Evolutionary conservation across 64 coral and sea anemone species (phyloP).

Genomic region (Montipora efflorescens): DNA sequence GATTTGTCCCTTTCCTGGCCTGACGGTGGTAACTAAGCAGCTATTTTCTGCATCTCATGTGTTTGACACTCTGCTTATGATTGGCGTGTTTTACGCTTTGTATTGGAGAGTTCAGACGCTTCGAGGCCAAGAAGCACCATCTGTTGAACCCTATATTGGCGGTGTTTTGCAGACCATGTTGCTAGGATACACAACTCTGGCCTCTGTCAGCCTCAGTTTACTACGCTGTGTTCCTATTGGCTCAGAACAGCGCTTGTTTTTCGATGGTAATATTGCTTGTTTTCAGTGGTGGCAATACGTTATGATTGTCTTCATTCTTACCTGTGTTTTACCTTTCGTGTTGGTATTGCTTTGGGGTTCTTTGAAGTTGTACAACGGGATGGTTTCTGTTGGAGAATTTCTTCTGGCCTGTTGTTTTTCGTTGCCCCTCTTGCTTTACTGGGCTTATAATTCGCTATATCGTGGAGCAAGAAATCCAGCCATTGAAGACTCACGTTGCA

Average conservation of each 20-base stretch:
- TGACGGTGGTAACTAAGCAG: conserved; percentile 69
- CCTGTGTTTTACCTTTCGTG: conserved; percentile 78
- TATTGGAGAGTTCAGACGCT: background rate
- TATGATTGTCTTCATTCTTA: conserved; percentile 36
- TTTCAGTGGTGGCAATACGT: conserved; percentile 84
- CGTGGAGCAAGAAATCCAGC: background rate
- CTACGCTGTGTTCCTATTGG: conserved; percentile 62
- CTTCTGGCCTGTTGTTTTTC: conserved; percentile 69
- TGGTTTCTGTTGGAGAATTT: conserved; percentile 53
- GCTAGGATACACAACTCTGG: conserved; percentile 82
- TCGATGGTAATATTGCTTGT: conserved; percentile 59
- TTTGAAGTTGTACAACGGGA: conserved; percentile 45
- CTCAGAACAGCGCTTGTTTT: conserved; percentile 61
- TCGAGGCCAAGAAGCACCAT: conserved; percentile 17
- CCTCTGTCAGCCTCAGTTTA: conserved; percentile 51
- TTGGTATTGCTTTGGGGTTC: conserved; percentile 76
- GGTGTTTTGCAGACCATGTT: conserved; percentile 82
- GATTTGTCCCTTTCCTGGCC: conserved; percentile 76
- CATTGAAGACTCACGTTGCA: background rate
- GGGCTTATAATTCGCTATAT: background rate
- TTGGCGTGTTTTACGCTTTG: conserved; percentile 24
- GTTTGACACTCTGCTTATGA: conserved; percentile 34
- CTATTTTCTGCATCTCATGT: conserved; percentile 57
- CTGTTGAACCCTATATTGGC: conserved; percentile 69
- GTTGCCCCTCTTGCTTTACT: conserved; percentile 50